phyloP scores from a whole-genome alignment of 1,140 invertebrate species.

The Triops longicaudatus region DNA sequence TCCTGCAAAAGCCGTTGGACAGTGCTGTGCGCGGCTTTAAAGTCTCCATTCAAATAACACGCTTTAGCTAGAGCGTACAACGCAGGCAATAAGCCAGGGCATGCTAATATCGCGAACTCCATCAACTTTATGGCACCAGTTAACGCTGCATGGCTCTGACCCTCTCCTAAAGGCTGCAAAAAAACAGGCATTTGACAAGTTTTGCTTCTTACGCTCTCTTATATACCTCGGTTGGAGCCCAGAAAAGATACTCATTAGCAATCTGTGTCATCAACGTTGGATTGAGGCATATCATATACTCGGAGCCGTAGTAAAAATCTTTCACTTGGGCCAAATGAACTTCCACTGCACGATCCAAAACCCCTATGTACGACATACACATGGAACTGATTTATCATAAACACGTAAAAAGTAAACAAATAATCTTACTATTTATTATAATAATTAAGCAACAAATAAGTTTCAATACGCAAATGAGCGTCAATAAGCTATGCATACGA shows the following conservation, averaged over 20 bases:
- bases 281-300: conserved; percentile 68
- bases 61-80: conserved; percentile 67
- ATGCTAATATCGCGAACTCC: conserved; percentile 62
- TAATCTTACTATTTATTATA: too few relatives aligned
- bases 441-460: too few relatives aligned
- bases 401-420: too few relatives aligned
- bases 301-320: conserved; percentile 57
- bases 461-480: too few relatives aligned
- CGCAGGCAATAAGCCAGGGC: conserved; percentile 67
- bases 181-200: conserved; percentile 24
- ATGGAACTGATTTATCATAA: neutral
- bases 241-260: conserved; percentile 63
- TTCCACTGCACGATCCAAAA: conserved; percentile 62
- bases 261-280: conserved; percentile 77
- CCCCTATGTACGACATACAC: conserved; percentile 41
- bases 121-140: conserved; percentile 56
- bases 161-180: conserved; percentile 40
- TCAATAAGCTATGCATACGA: too few relatives aligned
- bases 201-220: conserved; percentile 16
- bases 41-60: conserved; percentile 67
- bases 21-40: conserved; percentile 51
- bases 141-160: conserved; percentile 42
- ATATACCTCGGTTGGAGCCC: conserved; percentile 52
- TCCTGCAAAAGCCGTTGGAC: conserved; percentile 64
- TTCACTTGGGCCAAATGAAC: conserved; percentile 54